Evolutionary conservation across 1,140 invertebrate genomes (phyloP).

Genomic region (Manduca sexta): DNA sequence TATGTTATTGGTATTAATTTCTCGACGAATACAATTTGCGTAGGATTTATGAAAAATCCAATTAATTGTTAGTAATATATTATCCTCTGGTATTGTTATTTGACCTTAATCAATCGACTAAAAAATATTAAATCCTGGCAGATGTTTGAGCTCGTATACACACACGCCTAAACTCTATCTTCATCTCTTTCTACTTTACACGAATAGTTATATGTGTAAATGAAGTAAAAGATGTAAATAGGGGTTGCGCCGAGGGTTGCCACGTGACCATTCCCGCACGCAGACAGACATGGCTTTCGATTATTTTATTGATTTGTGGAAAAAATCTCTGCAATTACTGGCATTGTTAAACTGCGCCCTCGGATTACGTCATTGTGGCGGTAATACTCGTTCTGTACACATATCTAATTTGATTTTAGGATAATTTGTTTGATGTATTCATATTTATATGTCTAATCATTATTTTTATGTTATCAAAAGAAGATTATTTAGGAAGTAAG

Average conservation of each 20-base stretch:
- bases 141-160: constrained; percentile 54
- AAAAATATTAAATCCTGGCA: constrained; percentile 57
- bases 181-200: constrained; percentile 17
- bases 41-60: too few species aligned
- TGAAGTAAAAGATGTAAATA: constrained; percentile 37
- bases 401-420: too few species aligned
- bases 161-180: constrained; percentile 25
- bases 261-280: constrained; percentile 52
- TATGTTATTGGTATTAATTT: too few species aligned
- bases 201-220: constrained; percentile 12
- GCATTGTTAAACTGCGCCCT: constrained; percentile 17
- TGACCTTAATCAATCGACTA: constrained; percentile 36
- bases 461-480: too few species aligned
- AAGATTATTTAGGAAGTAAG: too few species aligned
- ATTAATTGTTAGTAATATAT: too few species aligned
- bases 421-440: too few species aligned
- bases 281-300: constrained; percentile 34
- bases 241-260: constrained; percentile 56
- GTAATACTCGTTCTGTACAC: not conserved
- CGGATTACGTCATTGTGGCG: constrained; percentile 19
- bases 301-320: constrained; percentile 57
- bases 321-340: constrained; percentile 48
- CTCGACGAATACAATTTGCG: too few species aligned
- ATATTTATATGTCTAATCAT: too few species aligned
- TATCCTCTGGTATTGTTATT: constrained; percentile 40